Base-by-base conservation (phyloP, 2,888 invertebrate genomes). In the Hirudinaria manillensis region DNA sequence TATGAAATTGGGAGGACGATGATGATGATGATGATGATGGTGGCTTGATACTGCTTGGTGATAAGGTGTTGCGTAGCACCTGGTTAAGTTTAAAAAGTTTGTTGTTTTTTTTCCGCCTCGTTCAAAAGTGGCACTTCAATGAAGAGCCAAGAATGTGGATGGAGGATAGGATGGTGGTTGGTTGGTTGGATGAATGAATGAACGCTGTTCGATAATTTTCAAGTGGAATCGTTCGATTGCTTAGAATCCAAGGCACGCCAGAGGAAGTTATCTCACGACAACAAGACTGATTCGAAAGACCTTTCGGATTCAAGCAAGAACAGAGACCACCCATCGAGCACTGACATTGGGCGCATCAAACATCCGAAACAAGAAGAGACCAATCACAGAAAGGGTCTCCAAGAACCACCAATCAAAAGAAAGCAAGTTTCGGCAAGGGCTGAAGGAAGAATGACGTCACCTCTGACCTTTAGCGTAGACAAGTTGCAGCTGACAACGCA, bases 221-320 rank as follows among this genome's bases (percentile, higher is more conserved):
- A 45, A 45, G 1, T 45, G 45, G 45, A 45, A 45, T 45, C 10
- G 13, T 45, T 45, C 45, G 16, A 45, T 45, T 45, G 45, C 10
- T 45, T 45, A 45, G 45, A 45, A 45, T 45, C 45, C 13, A 45
- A 45, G 45, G 45, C 45, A 45, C 45, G 29, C 13, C 61, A 61
- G 19, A 61, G 10, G 61, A 61, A 61, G 61, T 29, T 27, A 61
- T 27, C 61, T 10, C 24, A 24, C 1, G 24, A 61, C 13, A 29
- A 61, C 24, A 61, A 61, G 10, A 29, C 61, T 29, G 61, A 61
- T 61, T 61, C 61, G 19, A 61, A 61, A 29, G 61, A 61, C 61
- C 61, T 61, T 19, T 27, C 10, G 29, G 61, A 61, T 7, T 61
- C 29, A 61, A 61, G 29, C 61, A 61, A 19, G 61, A 61, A 29